Percentiles rank a stretch among this genome's conserved stretches.
Conservation (phyloP, 2,797 vertebrate genomes). For the Loriculus beryllinus region DNA sequence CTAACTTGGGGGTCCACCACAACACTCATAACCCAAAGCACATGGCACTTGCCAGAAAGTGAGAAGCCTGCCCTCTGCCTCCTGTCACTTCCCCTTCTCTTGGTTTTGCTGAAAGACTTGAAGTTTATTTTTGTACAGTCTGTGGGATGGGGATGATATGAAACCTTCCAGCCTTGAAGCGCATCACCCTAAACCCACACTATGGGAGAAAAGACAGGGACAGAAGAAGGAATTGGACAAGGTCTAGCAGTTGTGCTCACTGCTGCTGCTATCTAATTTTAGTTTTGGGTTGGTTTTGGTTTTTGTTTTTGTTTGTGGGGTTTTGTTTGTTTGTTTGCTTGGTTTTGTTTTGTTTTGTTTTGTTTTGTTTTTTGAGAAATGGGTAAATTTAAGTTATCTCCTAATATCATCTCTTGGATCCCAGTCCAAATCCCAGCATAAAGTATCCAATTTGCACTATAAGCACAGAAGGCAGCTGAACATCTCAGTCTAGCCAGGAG, state of each 20-base stretch:
- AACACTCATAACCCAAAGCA: neutral
- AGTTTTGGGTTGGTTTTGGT: neutral
- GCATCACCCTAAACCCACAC: neutral
- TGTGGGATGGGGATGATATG: neutral
- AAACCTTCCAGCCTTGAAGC: neutral
- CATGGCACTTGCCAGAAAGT: neutral
- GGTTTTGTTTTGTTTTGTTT: neutral
- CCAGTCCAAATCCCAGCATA: neutral
- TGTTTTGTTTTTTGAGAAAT: neutral
- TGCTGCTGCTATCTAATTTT: neutral
- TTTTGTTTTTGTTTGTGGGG: too few relatives aligned
- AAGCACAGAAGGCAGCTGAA: fast-evolving
- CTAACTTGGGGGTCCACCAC: neutral
- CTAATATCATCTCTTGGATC: neutral
- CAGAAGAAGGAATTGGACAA: neutral
- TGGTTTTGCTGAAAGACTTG: neutral
- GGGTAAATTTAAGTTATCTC: neutral
- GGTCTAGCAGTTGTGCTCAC: fast-evolving
- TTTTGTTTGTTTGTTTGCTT: too few relatives aligned
- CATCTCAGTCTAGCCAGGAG: neutral
- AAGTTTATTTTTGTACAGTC: neutral
- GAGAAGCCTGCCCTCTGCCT: neutral
- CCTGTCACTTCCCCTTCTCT: neutral
- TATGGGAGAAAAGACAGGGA: neutral
- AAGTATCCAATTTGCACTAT: neutral